These are phyloP conservation scores for Drosophila hamatofila DNA, from an alignment of 2,888 invertebrate genomes.

Conservation along the genomic window DNA sequence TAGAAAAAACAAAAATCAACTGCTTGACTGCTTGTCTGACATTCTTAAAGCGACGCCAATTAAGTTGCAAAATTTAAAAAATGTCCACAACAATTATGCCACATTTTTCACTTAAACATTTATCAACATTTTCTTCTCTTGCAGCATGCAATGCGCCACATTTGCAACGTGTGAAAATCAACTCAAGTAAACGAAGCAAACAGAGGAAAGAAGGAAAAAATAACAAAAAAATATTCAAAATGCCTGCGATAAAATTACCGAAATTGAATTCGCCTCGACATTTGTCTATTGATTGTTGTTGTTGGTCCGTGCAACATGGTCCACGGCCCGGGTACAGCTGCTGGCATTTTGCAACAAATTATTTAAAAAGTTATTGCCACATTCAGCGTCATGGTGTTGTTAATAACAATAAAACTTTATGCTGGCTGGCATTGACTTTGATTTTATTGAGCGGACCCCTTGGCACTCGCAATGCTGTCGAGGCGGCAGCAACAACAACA, in stretches of 20 bases:
- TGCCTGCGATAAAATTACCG: slow-evolving; percentile 74
- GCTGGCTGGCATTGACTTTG: slow-evolving; percentile 82
- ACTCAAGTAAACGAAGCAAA: slow-evolving; percentile 16
- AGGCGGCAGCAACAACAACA: slow-evolving; percentile 31
- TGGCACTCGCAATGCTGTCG: slow-evolving; percentile 26
- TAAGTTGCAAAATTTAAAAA: slow-evolving; percentile 58
- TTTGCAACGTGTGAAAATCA: slow-evolving; percentile 37
- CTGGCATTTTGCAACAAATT: slow-evolving; percentile 80
- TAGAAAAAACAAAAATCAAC: not conserved
- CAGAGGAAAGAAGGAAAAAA: not conserved
- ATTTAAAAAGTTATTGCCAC: slow-evolving; percentile 80
- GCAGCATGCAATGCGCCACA: slow-evolving; percentile 50
- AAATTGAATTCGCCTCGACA: slow-evolving; percentile 65
- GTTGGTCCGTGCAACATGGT: slow-evolving; percentile 34
- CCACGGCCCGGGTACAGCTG: slow-evolving; percentile 48
- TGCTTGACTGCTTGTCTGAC: slow-evolving; percentile 21
- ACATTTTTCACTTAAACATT: slow-evolving; percentile 34
- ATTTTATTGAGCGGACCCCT: slow-evolving; percentile 72
- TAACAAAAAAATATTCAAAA: slow-evolving; percentile 51
- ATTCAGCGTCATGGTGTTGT: slow-evolving; percentile 78
- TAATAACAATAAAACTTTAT: slow-evolving; percentile 83
- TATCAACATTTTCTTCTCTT: slow-evolving; percentile 20
- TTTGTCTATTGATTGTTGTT: slow-evolving; percentile 54
- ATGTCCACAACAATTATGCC: slow-evolving; percentile 49
- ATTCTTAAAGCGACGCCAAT: slow-evolving; percentile 68